Conservation (phyloP, 2,888 invertebrate species). For the Heliconius cydno region DNA sequence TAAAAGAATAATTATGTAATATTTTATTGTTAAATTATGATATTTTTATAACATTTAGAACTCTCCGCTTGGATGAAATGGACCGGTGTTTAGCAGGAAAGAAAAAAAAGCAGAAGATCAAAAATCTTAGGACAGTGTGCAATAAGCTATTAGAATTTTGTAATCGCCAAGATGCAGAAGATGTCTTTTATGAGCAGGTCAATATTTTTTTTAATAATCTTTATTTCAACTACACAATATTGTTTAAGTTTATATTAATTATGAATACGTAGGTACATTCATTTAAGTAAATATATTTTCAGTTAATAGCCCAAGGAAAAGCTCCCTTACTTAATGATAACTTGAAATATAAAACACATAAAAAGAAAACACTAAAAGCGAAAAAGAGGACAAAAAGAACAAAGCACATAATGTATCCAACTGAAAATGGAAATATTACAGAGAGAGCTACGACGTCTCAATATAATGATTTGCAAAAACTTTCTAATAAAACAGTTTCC, state of each 20-base stretch:
- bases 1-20: background rate
- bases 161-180: constrained; percentile 68
- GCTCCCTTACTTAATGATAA: constrained; percentile 31
- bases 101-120: constrained; percentile 66
- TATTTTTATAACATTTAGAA: constrained; percentile 55
- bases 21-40: background rate
- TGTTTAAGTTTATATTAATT: background rate
- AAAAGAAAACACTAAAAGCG: constrained; percentile 43
- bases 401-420: constrained; percentile 51
- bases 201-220: constrained; percentile 13
- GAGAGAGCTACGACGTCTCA: constrained; percentile 50
- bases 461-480: constrained; percentile 40
- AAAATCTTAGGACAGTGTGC: constrained; percentile 67
- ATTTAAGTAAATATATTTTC: background rate
- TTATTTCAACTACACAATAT: background rate
- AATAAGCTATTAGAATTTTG: constrained; percentile 71
- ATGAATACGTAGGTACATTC: background rate
- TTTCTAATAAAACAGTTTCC: constrained; percentile 37
- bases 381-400: constrained; percentile 54
- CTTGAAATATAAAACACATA: constrained; percentile 38
- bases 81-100: constrained; percentile 59
- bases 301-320: constrained; percentile 53
- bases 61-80: constrained; percentile 62
- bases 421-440: constrained; percentile 36
- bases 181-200: constrained; percentile 62